Conservation (phyloP, 1,140 invertebrate species). For the Apis florea region DNA sequence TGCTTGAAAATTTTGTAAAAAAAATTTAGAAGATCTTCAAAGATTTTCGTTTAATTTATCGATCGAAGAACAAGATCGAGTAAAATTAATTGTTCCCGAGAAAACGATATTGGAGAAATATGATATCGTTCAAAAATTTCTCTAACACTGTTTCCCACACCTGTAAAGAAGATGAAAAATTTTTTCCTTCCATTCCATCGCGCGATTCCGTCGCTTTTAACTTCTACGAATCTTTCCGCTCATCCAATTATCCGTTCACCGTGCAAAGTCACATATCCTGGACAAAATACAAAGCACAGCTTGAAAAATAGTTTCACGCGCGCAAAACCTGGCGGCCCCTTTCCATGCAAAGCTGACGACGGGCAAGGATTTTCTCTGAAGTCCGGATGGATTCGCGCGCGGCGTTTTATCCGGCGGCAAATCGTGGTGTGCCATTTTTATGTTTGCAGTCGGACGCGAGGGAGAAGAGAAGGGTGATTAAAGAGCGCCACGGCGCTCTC, state of each 20-base stretch:
- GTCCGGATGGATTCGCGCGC: background rate
- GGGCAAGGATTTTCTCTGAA: slow-evolving; percentile 4
- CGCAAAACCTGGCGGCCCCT: slow-evolving; percentile 2
- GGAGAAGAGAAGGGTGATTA: slow-evolving; percentile 18
- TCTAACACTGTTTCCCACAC: too few relatives aligned
- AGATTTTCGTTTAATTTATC: too few relatives aligned
- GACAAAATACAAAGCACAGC: too few relatives aligned
- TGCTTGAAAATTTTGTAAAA: too few relatives aligned
- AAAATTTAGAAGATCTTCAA: too few relatives aligned
- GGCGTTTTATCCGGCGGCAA: slow-evolving; percentile 24
- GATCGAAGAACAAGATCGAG: too few relatives aligned
- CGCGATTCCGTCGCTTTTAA: background rate
- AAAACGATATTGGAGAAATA: too few relatives aligned
- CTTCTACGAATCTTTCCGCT: background rate
- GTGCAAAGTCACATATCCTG: background rate
- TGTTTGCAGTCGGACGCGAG: background rate
- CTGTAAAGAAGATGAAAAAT: background rate
- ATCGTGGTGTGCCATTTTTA: slow-evolving; percentile 43
- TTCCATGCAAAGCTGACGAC: background rate
- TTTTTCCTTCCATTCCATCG: background rate
- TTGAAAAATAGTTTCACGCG: background rate
- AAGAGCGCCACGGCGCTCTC: slow-evolving; percentile 34
- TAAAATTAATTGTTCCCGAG: background rate
- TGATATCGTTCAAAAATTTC: too few relatives aligned
- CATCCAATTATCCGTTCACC: slow-evolving; percentile 7